A percentile compares a stretch with the other conserved stretches of the same genome.
phyloP scores from a whole-genome alignment of 2,888 invertebrate genomes.

The Volucella inflata region DNA sequence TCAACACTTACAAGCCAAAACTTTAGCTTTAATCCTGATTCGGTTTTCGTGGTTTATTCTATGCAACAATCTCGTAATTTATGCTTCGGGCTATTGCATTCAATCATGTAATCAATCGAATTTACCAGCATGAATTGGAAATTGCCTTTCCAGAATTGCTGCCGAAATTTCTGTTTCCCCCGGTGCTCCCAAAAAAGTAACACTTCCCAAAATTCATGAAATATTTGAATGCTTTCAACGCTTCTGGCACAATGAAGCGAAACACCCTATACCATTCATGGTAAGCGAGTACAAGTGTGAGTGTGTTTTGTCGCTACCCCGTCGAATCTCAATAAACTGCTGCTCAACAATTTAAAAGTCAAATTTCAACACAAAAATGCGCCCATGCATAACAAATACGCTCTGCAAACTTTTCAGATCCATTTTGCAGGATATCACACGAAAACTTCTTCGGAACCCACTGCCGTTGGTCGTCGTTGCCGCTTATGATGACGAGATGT shows the following conservation, averaged over 20 bases:
- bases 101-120: constrained; percentile 61
- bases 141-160: constrained; percentile 47
- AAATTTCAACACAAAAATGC: constrained; percentile 71
- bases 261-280: constrained; percentile 56
- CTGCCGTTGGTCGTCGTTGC: too few relatives aligned
- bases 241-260: constrained; percentile 53
- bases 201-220: constrained; percentile 19
- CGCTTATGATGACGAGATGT: too few relatives aligned
- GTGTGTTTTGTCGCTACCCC: constrained; percentile 9
- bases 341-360: constrained; percentile 69
- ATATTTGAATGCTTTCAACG: constrained; percentile 21
- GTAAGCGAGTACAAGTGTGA: too few relatives aligned
- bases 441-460: constrained; percentile 30
- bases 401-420: constrained; percentile 62
- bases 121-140: constrained; percentile 46
- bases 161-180: constrained; percentile 19
- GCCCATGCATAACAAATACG: constrained; percentile 74
- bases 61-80: constrained; percentile 37
- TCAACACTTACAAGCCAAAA: constrained; percentile 4
- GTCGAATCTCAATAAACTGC: constrained; percentile 26
- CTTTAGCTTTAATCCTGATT: constrained; percentile 43
- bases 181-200: neutral
- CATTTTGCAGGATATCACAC: constrained; percentile 51
- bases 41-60: constrained; percentile 5
- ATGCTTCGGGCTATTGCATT: constrained; percentile 51